Percentiles rank a stretch among this genome's conserved stretches.
phyloP scores from a whole-genome alignment of 1,140 invertebrate genomes.

The Cepaea nemoralis region DNA sequence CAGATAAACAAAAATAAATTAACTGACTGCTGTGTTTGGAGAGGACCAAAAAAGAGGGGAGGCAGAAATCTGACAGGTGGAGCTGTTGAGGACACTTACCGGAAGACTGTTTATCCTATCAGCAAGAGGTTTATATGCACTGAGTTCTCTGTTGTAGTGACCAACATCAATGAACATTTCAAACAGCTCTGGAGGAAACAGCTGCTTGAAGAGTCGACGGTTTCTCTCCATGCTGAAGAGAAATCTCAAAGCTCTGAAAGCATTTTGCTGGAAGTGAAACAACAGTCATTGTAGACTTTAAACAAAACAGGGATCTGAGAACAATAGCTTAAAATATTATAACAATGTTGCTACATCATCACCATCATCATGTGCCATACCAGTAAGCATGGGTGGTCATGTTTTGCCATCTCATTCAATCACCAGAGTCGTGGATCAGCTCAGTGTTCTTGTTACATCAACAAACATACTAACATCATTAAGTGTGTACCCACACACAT shows the following conservation, averaged over 20 bases:
- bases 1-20: too few species aligned
- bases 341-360: too few species aligned
- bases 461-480: too few species aligned
- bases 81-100: conserved; percentile 53
- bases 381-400: too few species aligned
- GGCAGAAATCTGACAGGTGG: background rate
- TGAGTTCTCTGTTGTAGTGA: conserved; percentile 70
- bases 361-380: too few species aligned
- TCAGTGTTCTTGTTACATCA: too few species aligned
- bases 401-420: too few species aligned
- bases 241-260: conserved; percentile 72
- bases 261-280: conserved; percentile 64
- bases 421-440: too few species aligned
- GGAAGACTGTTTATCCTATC: conserved; percentile 67
- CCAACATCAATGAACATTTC: conserved; percentile 73
- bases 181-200: conserved; percentile 70
- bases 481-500: too few species aligned
- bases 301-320: background rate
- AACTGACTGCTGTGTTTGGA: too few species aligned
- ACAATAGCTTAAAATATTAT: background rate
- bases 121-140: conserved; percentile 67
- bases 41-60: too few species aligned
- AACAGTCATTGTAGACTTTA: background rate
- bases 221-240: conserved; percentile 73
- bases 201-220: conserved; percentile 69